Conservation (phyloP, 2,797 vertebrate genomes). For the Champsocephalus esox region DNA sequence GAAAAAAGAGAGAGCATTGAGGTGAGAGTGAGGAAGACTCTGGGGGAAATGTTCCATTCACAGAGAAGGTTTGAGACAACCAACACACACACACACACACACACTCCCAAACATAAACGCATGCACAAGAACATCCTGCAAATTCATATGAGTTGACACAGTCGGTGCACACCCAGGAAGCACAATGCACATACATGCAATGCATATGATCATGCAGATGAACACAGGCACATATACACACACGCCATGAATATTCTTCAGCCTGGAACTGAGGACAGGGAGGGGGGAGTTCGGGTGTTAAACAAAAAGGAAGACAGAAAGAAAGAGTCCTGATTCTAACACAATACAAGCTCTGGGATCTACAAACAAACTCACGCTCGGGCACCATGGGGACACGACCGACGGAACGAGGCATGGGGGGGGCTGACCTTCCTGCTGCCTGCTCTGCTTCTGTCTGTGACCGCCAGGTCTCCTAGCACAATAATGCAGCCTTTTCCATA, state of each 20-base stretch:
- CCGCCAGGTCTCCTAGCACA: constrained; percentile 85
- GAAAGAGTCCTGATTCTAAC: constrained; percentile 73
- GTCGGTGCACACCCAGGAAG: constrained; percentile 5
- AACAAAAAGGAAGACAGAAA: constrained; percentile 38
- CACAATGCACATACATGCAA: constrained; percentile 10
- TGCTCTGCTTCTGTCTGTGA: constrained; percentile 85
- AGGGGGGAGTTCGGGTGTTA: constrained; percentile 14
- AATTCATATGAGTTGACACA: constrained; percentile 1
- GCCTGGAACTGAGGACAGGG: constrained; percentile 35
- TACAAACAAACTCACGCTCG: constrained; percentile 90
- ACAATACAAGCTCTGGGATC: constrained; percentile 94
- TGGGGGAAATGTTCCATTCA: constrained; percentile 89
- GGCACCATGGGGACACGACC: constrained; percentile 91
- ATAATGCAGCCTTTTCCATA: constrained; percentile 89
- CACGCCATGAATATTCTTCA: constrained; percentile 32
- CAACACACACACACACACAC: constrained; percentile 36
- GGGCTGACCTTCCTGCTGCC: constrained; percentile 88
- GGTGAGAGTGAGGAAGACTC: constrained; percentile 79
- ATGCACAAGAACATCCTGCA: constrained; percentile 13
- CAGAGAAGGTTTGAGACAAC: constrained; percentile 40
- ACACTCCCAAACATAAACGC: constrained; percentile 37
- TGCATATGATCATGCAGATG: constrained; percentile 10
- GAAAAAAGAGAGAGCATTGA: constrained; percentile 67
- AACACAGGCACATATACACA: constrained; percentile 15
- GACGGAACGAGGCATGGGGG: constrained; percentile 87